A percentile compares a stretch with the other conserved stretches of the same genome.
Conservation (phyloP, 1,140 invertebrate genomes). For the Pachypeltis micranthus region DNA sequence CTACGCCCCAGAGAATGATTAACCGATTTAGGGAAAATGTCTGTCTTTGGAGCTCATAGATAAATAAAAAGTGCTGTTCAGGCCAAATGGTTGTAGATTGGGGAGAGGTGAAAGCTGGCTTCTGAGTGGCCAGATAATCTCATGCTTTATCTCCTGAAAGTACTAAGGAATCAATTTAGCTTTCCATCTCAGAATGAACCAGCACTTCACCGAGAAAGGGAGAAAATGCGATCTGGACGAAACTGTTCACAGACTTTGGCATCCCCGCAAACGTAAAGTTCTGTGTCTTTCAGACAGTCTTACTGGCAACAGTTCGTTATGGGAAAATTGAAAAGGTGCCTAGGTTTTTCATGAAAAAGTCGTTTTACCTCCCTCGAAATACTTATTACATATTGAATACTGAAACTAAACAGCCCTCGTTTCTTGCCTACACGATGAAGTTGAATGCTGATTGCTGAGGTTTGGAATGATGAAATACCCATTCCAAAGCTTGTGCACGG, state of each 20-base stretch:
- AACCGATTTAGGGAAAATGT: neutral
- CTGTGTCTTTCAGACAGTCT: neutral
- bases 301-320: neutral
- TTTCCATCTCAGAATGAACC: neutral
- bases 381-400: too few relatives aligned
- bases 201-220: neutral
- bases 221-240: neutral
- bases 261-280: neutral
- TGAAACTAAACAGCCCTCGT: too few relatives aligned
- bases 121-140: neutral
- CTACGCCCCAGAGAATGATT: neutral
- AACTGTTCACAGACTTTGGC: neutral
- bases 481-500: too few relatives aligned
- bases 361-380: too few relatives aligned
- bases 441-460: too few relatives aligned
- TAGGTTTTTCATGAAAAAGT: too few relatives aligned
- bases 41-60: neutral
- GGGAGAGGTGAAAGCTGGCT: neutral
- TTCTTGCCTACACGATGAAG: too few relatives aligned
- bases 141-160: neutral
- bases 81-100: too few relatives aligned
- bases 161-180: neutral
- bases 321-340: neutral
- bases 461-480: too few relatives aligned
- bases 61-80: too few relatives aligned